Evolutionary conservation across 2,888 invertebrate genomes (phyloP).

Genomic region (Nasonovia ribisnigri): DNA sequence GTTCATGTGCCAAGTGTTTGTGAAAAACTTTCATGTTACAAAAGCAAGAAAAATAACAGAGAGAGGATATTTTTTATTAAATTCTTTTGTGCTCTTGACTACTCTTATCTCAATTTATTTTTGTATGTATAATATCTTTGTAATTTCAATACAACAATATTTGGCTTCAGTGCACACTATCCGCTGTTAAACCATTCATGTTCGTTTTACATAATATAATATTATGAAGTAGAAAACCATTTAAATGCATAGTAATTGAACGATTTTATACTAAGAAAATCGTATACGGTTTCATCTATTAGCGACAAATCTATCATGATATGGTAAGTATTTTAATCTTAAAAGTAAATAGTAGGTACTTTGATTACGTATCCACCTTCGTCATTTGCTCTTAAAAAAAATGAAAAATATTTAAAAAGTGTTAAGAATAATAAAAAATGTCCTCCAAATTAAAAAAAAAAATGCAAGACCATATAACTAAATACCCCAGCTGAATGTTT

Average conservation of each 20-base stretch:
- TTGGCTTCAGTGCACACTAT: background rate
- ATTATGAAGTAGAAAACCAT: background rate
- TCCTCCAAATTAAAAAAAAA: background rate
- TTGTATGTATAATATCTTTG: background rate
- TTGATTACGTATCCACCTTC: background rate
- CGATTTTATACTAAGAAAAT: background rate
- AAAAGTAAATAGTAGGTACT: background rate
- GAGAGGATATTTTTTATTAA: background rate
- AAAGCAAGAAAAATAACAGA: background rate
- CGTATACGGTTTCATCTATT: background rate
- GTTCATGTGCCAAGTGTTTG: constrained; percentile 9
- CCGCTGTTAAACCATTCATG: background rate
- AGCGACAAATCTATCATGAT: background rate
- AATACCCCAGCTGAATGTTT: background rate
- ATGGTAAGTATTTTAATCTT: background rate
- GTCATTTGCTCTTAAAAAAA: background rate
- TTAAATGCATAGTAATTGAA: background rate
- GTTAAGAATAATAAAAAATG: background rate
- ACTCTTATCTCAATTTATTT: background rate
- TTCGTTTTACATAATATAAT: background rate
- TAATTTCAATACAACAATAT: background rate
- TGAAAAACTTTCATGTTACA: background rate
- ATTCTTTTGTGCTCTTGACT: background rate
- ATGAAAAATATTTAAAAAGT: too few species aligned
- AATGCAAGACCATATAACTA: background rate